Evolutionary conservation across 2,797 vertebrate genomes (phyloP).

Genomic region (Trematomus bernacchii): DNA sequence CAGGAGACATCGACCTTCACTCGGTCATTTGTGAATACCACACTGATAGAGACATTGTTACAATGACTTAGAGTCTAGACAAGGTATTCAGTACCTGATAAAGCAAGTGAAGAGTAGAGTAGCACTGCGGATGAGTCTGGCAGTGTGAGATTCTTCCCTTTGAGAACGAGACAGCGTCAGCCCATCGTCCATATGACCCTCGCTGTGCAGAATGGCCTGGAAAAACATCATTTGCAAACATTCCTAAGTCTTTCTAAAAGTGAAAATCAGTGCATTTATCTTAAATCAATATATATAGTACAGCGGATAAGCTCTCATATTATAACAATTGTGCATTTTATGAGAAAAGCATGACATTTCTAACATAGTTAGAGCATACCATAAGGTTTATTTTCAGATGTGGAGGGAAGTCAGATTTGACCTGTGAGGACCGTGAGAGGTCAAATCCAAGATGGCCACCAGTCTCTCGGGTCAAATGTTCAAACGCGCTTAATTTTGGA

Average conservation of each 20-base stretch:
- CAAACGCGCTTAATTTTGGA: no score
- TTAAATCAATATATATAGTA: background rate
- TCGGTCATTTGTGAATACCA: background rate
- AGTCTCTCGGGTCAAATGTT: no score
- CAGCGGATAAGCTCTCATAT: no score
- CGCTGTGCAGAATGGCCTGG: constrained; percentile 94
- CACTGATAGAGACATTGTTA: background rate
- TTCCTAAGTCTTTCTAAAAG: background rate
- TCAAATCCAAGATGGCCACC: no score
- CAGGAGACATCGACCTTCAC: background rate
- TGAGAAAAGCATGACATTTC: no score
- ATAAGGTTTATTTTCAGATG: no score
- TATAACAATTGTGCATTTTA: no score
- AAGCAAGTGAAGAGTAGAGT: constrained; percentile 91
- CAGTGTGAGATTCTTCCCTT: constrained; percentile 92
- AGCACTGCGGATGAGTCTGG: constrained; percentile 91
- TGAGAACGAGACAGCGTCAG: constrained; percentile 94
- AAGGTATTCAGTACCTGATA: constrained; percentile 85
- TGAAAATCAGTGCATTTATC: background rate
- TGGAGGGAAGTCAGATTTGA: no score
- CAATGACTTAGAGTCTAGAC: constrained; percentile 6
- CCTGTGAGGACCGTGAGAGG: no score
- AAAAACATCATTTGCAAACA: constrained; percentile 21
- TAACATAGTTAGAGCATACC: no score
- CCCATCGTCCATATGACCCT: constrained; percentile 98